These are phyloP conservation scores for Drosophila subpulchrella DNA, from an alignment of 1,140 invertebrate genomes.

Conservation along the genomic window DNA sequence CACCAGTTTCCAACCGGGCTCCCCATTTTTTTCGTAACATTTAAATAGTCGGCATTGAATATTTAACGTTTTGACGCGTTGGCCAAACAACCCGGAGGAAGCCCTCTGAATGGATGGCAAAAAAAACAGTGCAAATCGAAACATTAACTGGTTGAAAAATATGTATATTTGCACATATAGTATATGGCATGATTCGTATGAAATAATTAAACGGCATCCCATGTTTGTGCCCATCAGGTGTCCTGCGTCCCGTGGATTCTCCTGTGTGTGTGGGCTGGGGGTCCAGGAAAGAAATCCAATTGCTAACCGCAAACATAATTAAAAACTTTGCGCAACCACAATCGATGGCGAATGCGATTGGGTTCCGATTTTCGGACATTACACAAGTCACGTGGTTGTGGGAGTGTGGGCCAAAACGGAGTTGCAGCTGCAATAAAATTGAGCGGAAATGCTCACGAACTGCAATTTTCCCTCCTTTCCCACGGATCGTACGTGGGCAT, in stretches of 20 bases:
- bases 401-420: neutral
- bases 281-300: constrained; percentile 66
- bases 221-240: constrained; percentile 52
- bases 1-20: neutral
- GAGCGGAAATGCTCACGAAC: constrained; percentile 39
- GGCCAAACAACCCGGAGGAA: constrained; percentile 24
- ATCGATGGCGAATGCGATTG: constrained; percentile 57
- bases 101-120: neutral
- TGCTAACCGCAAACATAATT: constrained; percentile 82
- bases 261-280: neutral
- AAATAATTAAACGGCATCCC: constrained; percentile 56
- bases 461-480: constrained; percentile 4
- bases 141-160: constrained; percentile 42
- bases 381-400: constrained; percentile 11
- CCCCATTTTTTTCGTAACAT: constrained; percentile 9
- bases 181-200: constrained; percentile 1
- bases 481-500: constrained; percentile 55
- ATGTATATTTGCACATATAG: neutral
- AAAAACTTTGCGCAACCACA: constrained; percentile 80
- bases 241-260: constrained; percentile 15
- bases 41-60: constrained; percentile 57
- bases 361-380: constrained; percentile 49
- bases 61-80: constrained; percentile 56
- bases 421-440: constrained; percentile 68
- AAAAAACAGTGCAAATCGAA: constrained; percentile 30